phyloP scores from a whole-genome alignment of 2,888 invertebrate genomes.

The Clitarchus hookeri region DNA sequence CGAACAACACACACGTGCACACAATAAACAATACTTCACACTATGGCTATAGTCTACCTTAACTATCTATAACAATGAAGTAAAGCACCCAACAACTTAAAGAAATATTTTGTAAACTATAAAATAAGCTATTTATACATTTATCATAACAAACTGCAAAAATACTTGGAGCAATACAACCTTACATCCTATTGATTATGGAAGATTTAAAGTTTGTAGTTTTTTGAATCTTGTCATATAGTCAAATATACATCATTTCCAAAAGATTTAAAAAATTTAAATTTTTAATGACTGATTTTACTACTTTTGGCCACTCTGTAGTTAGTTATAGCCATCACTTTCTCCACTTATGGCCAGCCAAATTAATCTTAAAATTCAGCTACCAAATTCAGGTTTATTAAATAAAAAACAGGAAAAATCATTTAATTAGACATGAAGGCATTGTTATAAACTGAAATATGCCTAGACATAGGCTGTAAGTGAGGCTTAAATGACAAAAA shows the following conservation, averaged over 20 bases:
- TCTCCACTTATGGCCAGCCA: not conserved
- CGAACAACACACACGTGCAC: no score
- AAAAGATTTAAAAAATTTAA: not conserved
- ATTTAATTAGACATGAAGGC: no score
- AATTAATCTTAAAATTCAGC: not conserved
- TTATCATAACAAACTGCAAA: no score
- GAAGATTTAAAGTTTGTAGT: not conserved
- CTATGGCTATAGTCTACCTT: no score
- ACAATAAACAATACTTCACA: no score
- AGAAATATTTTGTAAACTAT: no score
- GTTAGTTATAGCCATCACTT: not conserved
- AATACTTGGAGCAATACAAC: no score
- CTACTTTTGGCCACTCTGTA: not conserved
- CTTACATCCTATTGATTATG: no score
- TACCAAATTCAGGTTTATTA: not conserved
- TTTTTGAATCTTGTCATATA: not conserved
- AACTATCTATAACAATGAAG: no score
- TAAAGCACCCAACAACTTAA: no score
- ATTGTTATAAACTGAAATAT: not conserved
- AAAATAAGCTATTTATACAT: no score
- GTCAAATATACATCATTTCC: not conserved
- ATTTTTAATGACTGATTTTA: not conserved
- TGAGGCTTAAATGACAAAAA: not conserved
- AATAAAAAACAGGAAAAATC: no score
- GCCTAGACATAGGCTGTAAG: not conserved